A percentile compares a stretch with the other conserved stretches of the same genome.
These are phyloP conservation scores for Tenthredo notha DNA, from an alignment of 2,888 invertebrate species.

Conservation along the genomic window DNA sequence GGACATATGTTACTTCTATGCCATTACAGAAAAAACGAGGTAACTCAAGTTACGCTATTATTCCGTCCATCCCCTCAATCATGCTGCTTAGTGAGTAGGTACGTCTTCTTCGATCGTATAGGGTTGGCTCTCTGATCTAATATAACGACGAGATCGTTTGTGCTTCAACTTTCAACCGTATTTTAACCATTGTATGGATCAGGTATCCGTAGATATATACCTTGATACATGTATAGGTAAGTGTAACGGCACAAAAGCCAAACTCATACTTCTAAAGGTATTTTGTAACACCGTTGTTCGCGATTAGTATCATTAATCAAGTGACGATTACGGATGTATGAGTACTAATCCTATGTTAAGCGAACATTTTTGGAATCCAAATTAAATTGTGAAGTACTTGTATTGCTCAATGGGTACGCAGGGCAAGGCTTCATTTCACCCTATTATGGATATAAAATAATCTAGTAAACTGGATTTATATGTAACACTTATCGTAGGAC, in stretches of 20 bases:
- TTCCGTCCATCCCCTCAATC: not conserved
- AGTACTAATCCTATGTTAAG: not conserved
- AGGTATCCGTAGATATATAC: not conserved
- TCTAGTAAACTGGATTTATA: constrained; percentile 11
- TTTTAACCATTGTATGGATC: not conserved
- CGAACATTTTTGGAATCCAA: constrained; percentile 17
- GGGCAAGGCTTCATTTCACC: not conserved
- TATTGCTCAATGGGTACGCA: not conserved
- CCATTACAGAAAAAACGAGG: not conserved
- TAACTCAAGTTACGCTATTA: not conserved
- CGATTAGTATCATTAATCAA: constrained; percentile 26
- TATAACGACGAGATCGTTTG: not conserved
- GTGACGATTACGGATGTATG: constrained; percentile 11
- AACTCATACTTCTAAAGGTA: not conserved
- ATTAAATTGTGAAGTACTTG: constrained; percentile 8
- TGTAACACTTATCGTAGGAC: not conserved
- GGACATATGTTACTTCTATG: not conserved
- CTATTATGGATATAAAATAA: not conserved
- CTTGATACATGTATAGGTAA: not conserved
- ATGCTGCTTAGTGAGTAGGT: not conserved
- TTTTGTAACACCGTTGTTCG: not conserved
- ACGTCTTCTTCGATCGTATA: not conserved
- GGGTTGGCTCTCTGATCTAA: not conserved
- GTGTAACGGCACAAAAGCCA: not conserved
- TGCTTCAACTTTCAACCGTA: not conserved